Base-by-base conservation (phyloP, 2,888 invertebrate genomes). In the Strigamia crassipes region DNA sequence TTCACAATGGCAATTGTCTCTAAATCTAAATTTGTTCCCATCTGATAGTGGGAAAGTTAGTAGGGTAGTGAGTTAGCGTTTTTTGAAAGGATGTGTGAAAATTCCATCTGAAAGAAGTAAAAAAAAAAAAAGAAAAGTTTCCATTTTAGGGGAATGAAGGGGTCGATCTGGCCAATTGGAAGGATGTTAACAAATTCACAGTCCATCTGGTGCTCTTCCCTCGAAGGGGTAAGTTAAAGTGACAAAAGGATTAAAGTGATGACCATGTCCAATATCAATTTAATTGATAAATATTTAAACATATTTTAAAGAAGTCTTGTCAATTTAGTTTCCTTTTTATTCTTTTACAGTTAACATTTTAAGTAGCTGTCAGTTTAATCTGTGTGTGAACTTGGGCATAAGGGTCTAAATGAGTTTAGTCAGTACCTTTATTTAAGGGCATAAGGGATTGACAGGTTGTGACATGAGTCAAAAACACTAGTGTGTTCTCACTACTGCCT, bases 381-480 rank as follows among this genome's bases (percentile, higher is more conserved):
- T 73, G 73, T 73, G 73, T 73, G 73, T 73, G 73, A 73, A 73
- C 73, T 73, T 73, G 73, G 73, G 5, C 73, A 73, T 73, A 73
- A 73, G 73, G 73, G 73, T 73, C 23, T 73, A 73, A 73, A 73
- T 27, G 73, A 27, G 31, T 31, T 73, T 73, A 73, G 27, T 27
- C 73, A 73, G 13, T 73, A 31, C 31, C 73, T 31, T 73, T 27
- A n/a, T 27, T 73, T 73, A n/a, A 27, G 73, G 73, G 73, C 73
- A 73, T 73, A 73, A 73, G 73, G 73, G 73, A 73, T 73, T 73
- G 73, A 31, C 73, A 73, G 73, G 73, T 73, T 73, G 73, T n/a
- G 73, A 73, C 73, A 73, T 73, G 73, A 73, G 73, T 73, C 73
- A 73, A 73, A 73, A 73, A 73, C 73, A 73, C 73, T 73, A 73